Percentiles rank a stretch among this genome's conserved stretches.
Evolutionary conservation across 2,113 vertebrate species (phyloP).

Genomic region (Equus quagga): DNA sequence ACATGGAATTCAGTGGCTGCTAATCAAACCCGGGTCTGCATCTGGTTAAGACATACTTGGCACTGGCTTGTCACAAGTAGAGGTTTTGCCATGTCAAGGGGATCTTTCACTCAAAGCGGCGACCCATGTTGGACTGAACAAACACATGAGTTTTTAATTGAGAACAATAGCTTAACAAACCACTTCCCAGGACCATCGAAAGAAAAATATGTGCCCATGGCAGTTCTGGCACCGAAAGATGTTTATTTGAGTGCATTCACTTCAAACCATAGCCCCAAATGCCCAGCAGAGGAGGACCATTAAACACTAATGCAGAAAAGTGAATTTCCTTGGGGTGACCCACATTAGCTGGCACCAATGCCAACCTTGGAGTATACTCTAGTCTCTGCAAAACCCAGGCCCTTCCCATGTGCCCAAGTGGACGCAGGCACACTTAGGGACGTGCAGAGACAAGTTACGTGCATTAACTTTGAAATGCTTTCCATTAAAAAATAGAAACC

Average conservation of each 20-base stretch:
- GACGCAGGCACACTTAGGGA: not conserved
- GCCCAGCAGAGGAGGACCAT: slow-evolving; percentile 80
- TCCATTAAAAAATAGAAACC: not conserved
- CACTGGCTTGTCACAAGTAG: slow-evolving; percentile 89
- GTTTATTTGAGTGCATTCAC: slow-evolving; percentile 89
- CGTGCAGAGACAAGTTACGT: not conserved
- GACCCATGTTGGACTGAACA: slow-evolving; percentile 92
- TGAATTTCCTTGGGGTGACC: slow-evolving; percentile 79
- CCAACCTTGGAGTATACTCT: not conserved
- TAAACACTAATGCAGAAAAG: slow-evolving; percentile 80
- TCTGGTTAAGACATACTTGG: slow-evolving; percentile 91
- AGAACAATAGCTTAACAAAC: slow-evolving; percentile 94
- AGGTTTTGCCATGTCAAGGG: slow-evolving; percentile 92
- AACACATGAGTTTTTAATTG: slow-evolving; percentile 96
- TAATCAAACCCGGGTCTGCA: slow-evolving; percentile 89
- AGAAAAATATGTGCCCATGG: slow-evolving; percentile 90
- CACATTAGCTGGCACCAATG: slow-evolving; percentile 26
- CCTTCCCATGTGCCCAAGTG: not conserved
- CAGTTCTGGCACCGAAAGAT: slow-evolving; percentile 86
- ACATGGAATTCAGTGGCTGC: slow-evolving; percentile 89
- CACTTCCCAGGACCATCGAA: slow-evolving; percentile 92
- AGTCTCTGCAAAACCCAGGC: not conserved
- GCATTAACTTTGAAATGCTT: slow-evolving; percentile 28
- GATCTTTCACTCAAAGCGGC: slow-evolving; percentile 92
- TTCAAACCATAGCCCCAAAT: slow-evolving; percentile 84